Conservation (phyloP, 2,797 vertebrate species). For the Alexandromys oeconomus region DNA sequence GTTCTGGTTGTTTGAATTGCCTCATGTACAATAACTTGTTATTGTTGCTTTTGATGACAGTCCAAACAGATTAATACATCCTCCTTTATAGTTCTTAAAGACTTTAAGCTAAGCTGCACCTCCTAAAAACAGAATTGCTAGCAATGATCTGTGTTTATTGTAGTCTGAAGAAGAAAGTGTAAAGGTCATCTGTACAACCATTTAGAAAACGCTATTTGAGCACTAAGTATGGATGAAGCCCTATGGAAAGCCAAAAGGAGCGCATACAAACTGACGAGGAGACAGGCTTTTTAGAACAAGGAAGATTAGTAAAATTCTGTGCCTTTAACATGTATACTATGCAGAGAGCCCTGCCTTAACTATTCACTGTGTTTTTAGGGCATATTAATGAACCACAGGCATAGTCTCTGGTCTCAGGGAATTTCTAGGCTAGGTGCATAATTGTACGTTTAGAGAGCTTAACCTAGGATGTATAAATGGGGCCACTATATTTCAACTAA, state of each 20-base stretch:
- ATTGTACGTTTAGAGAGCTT: neutral
- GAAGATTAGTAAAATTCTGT: neutral
- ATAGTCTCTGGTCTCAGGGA: neutral
- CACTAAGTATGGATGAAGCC: neutral
- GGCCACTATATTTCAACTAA: neutral
- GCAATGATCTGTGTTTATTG: neutral
- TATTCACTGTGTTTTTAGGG: neutral
- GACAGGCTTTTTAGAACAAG: neutral
- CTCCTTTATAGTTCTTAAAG: neutral
- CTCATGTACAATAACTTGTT: neutral
- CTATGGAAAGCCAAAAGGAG: neutral
- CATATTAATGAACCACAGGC: neutral
- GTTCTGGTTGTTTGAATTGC: neutral
- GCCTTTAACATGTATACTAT: neutral
- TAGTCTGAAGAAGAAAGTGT: neutral
- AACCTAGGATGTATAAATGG: neutral
- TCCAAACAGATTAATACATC: neutral
- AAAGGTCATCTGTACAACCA: neutral
- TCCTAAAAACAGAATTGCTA: neutral
- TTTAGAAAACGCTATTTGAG: neutral
- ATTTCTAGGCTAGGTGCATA: neutral
- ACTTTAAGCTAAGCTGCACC: neutral
- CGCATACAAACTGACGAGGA: neutral
- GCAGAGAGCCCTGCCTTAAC: neutral
- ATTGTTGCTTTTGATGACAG: neutral